Percentiles rank a stretch among this genome's conserved stretches.
Evolutionary conservation across 2,797 vertebrate genomes (phyloP).

Genomic region (Bovichtus diacanthus): DNA sequence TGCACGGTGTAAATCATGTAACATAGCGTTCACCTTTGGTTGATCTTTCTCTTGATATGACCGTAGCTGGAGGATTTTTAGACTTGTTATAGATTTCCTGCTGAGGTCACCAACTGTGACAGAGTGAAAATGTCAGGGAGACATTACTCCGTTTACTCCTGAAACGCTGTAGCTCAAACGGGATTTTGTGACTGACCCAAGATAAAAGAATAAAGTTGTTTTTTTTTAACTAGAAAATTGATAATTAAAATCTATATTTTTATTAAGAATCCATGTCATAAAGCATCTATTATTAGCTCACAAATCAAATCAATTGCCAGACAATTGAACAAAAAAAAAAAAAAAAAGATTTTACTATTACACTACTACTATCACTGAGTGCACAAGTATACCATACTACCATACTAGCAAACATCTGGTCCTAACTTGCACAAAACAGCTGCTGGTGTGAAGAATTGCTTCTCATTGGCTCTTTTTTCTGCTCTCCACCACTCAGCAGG

Average conservation of each 20-base stretch:
- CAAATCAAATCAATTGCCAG: background rate
- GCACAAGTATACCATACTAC: background rate
- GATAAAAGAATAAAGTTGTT: background rate
- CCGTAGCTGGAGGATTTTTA: background rate
- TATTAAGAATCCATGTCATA: background rate
- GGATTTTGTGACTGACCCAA: background rate
- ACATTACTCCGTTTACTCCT: background rate
- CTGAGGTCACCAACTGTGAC: background rate
- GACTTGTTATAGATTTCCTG: background rate
- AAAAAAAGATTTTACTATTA: too few relatives aligned
- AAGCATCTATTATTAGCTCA: background rate
- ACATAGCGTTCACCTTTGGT: too few relatives aligned
- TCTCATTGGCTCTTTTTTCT: constrained; percentile 8
- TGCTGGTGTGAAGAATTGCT: background rate
- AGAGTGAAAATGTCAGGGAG: constrained; percentile 4
- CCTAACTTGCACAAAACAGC: constrained; percentile 7
- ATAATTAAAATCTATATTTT: too few relatives aligned
- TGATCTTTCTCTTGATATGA: background rate
- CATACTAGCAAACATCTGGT: too few relatives aligned
- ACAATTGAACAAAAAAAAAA: too few relatives aligned
- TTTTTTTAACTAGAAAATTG: too few relatives aligned
- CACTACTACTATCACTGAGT: too few relatives aligned
- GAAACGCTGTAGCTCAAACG: background rate
- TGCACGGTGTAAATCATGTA: too few relatives aligned
- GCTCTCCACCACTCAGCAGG: background rate